Evolutionary conservation across 2,797 vertebrate genomes (phyloP).

Genomic region (Spinus pinus): DNA sequence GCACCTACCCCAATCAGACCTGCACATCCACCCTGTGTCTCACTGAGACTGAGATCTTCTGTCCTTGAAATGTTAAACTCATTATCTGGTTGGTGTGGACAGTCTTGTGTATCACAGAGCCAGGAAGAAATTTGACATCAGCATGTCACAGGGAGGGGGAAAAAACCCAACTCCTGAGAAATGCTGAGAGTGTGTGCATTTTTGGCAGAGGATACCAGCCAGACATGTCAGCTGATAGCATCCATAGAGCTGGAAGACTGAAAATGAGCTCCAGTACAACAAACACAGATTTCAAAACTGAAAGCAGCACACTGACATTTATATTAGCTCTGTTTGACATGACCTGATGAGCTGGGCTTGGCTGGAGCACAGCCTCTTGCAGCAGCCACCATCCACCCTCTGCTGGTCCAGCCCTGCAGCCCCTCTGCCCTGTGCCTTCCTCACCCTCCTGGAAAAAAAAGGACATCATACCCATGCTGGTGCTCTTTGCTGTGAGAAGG

Average conservation of each 20-base stretch:
- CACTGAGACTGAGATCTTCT: background rate
- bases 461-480: background rate
- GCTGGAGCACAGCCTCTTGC: background rate
- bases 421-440: background rate
- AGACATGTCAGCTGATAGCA: constrained; percentile 62
- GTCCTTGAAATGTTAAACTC: constrained; percentile 51
- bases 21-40: background rate
- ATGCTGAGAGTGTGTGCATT: constrained; percentile 51
- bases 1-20: background rate
- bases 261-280: constrained; percentile 65
- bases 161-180: constrained; percentile 9
- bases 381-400: background rate
- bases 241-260: constrained; percentile 58
- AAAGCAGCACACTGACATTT: constrained; percentile 63
- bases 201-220: constrained; percentile 65
- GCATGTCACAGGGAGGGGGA: background rate
- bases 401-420: background rate
- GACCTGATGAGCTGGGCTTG: constrained; percentile 23
- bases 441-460: background rate
- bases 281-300: constrained; percentile 62
- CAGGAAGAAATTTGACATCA: constrained; percentile 16
- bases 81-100: constrained; percentile 25
- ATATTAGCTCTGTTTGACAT: constrained; percentile 66
- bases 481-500: background rate
- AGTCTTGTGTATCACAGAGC: background rate